Evolutionary conservation across 2,888 invertebrate genomes (phyloP).

Genomic region (Drosophila melanosoma): DNA sequence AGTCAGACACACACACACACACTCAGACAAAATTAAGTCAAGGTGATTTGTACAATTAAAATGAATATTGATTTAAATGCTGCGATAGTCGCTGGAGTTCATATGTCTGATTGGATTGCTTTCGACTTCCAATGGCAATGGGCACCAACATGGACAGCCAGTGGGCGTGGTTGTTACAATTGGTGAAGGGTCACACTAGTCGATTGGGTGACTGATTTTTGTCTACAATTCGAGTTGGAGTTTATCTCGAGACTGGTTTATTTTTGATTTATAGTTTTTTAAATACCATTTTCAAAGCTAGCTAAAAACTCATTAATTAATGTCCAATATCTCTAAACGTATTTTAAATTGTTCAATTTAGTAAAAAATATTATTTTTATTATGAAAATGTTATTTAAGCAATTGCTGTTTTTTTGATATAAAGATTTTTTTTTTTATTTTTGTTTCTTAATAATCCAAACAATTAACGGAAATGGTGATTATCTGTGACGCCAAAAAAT

Average conservation of each 20-base stretch:
- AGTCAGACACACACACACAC: slow-evolving; percentile 15
- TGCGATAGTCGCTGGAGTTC: slow-evolving; percentile 53
- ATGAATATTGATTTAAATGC: slow-evolving; percentile 75
- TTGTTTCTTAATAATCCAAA: neutral
- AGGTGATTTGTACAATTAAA: slow-evolving; percentile 80
- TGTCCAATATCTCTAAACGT: neutral
- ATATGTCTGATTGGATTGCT: slow-evolving; percentile 42
- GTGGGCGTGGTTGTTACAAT: slow-evolving; percentile 40
- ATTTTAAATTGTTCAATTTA: neutral
- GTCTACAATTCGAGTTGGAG: slow-evolving; percentile 27
- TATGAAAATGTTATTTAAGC: neutral
- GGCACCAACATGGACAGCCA: slow-evolving; percentile 15
- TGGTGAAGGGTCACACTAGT: slow-evolving; percentile 52
- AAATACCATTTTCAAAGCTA: neutral
- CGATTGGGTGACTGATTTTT: slow-evolving; percentile 51
- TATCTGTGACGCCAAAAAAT: neutral
- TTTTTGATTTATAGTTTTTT: neutral
- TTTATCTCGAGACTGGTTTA: neutral
- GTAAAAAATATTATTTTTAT: fast-evolving
- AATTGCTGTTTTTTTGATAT: neutral
- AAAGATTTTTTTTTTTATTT: neutral
- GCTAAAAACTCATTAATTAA: neutral
- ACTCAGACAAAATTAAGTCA: slow-evolving; percentile 67
- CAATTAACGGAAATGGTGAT: neutral
- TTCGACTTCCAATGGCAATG: slow-evolving; percentile 45